Evolutionary conservation across 1,140 invertebrate species (phyloP).

Genomic region (Macrobrachium rosenbergii): DNA sequence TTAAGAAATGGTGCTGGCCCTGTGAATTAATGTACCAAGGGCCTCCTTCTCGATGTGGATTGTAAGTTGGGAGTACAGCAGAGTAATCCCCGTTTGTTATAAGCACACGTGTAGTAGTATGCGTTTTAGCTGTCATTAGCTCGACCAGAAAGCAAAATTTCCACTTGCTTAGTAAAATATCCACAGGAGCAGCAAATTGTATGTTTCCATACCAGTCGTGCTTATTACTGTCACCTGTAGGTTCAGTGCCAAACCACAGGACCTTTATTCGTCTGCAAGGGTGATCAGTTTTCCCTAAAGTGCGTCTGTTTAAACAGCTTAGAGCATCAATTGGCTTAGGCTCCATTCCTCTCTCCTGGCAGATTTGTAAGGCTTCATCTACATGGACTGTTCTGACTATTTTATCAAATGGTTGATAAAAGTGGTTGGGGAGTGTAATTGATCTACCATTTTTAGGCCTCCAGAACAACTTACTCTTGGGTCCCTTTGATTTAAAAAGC

Average conservation of each 20-base stretch:
- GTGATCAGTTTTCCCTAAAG: not conserved
- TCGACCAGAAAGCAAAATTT: conserved; percentile 43
- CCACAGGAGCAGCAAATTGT: not conserved
- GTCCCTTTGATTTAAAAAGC: not conserved
- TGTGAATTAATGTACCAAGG: conserved; percentile 1
- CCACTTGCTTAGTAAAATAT: conserved; percentile 20
- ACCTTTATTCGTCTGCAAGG: conserved; percentile 13
- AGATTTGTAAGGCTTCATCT: conserved; percentile 28
- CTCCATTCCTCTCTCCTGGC: not conserved
- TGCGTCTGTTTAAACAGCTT: not conserved
- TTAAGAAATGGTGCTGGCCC: not conserved
- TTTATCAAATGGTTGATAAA: not conserved
- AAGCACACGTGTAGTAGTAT: conserved; percentile 31
- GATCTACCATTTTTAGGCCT: conserved; percentile 11
- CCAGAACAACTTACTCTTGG: conserved; percentile 22
- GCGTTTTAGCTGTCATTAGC: conserved; percentile 38
- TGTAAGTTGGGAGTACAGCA: not conserved
- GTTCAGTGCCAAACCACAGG: conserved; percentile 32
- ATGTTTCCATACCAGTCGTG: conserved; percentile 53
- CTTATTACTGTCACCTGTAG: not conserved
- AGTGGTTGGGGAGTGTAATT: not conserved
- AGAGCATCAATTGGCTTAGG: not conserved
- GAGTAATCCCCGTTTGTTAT: conserved; percentile 48
- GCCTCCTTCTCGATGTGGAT: conserved; percentile 11
- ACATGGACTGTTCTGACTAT: conserved; percentile 48